These are phyloP conservation scores for Rhodinocichla rosea DNA, from an alignment of 2,113 vertebrate species.

Conservation along the genomic window DNA sequence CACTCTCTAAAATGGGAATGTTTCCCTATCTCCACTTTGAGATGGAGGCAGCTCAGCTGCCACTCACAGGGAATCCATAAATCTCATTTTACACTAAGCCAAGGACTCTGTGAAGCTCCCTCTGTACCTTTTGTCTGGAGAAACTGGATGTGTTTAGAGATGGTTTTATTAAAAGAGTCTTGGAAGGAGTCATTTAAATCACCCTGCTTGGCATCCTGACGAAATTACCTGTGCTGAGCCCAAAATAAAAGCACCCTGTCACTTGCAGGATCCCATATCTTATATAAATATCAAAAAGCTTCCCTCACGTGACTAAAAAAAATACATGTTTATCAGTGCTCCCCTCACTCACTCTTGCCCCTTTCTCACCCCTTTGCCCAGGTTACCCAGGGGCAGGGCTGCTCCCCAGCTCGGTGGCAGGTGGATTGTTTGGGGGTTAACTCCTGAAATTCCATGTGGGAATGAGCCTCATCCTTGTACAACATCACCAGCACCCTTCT, in stretches of 20 bases:
- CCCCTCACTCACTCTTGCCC: accelerated
- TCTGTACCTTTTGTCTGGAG: not conserved
- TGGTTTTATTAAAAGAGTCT: not conserved
- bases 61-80: not conserved
- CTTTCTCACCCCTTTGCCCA: too few relatives aligned
- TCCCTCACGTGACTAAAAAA: not conserved
- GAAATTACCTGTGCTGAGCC: not conserved
- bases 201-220: not conserved
- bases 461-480: not conserved
- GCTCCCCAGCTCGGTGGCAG: accelerated
- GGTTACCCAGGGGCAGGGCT: not conserved
- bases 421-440: not conserved
- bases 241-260: not conserved
- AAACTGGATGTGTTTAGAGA: not conserved
- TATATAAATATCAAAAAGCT: not conserved
- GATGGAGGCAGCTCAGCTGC: not conserved
- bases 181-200: not conserved
- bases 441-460: accelerated
- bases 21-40: not conserved
- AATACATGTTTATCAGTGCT: accelerated
- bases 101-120: not conserved
- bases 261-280: not conserved
- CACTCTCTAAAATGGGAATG: too few relatives aligned
- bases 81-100: not conserved
- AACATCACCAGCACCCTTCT: not conserved